phyloP scores from a whole-genome alignment of 2,888 invertebrate species.

The Laothoe populi region DNA sequence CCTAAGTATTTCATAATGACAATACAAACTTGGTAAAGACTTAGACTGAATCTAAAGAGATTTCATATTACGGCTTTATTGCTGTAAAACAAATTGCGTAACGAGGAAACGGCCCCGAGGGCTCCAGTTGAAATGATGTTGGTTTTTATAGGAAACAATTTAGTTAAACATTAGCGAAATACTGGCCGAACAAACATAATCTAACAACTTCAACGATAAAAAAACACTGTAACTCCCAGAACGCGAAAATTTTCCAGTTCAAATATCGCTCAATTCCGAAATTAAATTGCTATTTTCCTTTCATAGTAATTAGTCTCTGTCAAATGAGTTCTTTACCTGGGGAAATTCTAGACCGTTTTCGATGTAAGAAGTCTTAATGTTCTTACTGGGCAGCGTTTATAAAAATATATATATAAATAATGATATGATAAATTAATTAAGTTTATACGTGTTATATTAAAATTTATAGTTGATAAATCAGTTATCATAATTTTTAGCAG shows the following conservation, averaged over 20 bases:
- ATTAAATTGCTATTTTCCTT: constrained; percentile 47
- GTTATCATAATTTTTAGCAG: too few species aligned
- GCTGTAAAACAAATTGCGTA: constrained; percentile 17
- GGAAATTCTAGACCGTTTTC: constrained; percentile 35
- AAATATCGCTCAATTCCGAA: constrained; percentile 34
- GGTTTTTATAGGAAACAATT: constrained; percentile 16
- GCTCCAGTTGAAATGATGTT: constrained; percentile 22
- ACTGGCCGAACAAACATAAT: neutral
- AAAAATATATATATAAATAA: neutral
- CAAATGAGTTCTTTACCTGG: constrained; percentile 33
- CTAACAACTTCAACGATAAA: neutral
- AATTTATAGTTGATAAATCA: too few species aligned
- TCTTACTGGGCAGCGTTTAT: neutral
- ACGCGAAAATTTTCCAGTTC: constrained; percentile 10
- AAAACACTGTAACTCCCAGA: too few species aligned
- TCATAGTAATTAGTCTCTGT: constrained; percentile 46
- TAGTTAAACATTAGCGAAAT: constrained; percentile 12
- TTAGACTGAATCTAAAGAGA: constrained; percentile 3
- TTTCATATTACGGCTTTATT: constrained; percentile 15
- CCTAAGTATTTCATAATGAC: constrained; percentile 14
- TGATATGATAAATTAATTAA: too few species aligned
- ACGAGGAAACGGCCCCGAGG: neutral
- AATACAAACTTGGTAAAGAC: neutral
- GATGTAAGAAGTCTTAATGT: constrained; percentile 4
- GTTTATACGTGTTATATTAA: too few species aligned